Evolutionary conservation across 2,888 invertebrate genomes (phyloP).

Genomic region (Agrotis puta): DNA sequence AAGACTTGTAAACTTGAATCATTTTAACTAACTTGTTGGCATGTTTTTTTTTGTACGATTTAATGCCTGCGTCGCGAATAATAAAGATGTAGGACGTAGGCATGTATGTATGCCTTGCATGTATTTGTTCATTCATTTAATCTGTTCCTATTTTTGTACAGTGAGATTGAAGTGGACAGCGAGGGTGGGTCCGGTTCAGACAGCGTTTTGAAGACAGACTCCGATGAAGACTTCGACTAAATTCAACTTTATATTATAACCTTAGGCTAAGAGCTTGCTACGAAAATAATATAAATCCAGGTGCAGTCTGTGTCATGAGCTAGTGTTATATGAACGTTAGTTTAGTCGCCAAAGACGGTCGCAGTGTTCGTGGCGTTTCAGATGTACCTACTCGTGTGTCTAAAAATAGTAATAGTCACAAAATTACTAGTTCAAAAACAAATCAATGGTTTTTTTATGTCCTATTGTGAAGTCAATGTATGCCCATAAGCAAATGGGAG

Average conservation of each 20-base stretch:
- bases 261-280: conserved; percentile 70
- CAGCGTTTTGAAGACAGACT: conserved; percentile 88
- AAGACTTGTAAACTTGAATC: neutral
- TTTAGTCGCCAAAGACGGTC: conserved; percentile 25
- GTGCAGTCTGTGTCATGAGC: conserved; percentile 57
- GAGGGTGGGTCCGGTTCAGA: conserved; percentile 87
- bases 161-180: conserved; percentile 86
- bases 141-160: conserved; percentile 66
- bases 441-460: conserved; percentile 24
- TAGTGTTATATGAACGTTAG: conserved; percentile 39
- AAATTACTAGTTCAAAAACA: conserved; percentile 58
- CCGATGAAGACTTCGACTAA: conserved; percentile 89
- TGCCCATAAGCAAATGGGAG: conserved; percentile 10
- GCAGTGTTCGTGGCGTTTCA: conserved; percentile 38
- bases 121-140: conserved; percentile 5
- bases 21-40: no score
- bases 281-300: conserved; percentile 58
- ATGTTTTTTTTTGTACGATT: no score
- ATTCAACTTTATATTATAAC: conserved; percentile 53
- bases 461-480: conserved; percentile 28
- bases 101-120: no score
- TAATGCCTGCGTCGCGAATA: no score
- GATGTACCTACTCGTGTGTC: conserved; percentile 59
- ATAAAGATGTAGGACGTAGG: no score
- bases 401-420: conserved; percentile 63